These are phyloP conservation scores for Aphis gossypii DNA, from an alignment of 1,140 invertebrate genomes.

Conservation along the genomic window DNA sequence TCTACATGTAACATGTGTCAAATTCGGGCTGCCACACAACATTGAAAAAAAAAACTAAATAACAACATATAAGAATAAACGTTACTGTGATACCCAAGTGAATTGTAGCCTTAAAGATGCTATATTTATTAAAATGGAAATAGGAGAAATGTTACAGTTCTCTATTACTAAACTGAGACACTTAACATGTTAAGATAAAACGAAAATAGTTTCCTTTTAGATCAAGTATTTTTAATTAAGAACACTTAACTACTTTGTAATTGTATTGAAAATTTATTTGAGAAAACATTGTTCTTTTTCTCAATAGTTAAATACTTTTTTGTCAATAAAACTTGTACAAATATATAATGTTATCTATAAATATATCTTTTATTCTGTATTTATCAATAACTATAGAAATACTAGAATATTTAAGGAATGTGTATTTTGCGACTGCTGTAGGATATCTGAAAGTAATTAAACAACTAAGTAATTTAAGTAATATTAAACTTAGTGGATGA, in stretches of 20 bases:
- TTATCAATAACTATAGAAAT: not conserved
- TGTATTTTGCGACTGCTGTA: slow-evolving; percentile 55
- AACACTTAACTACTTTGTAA: not conserved
- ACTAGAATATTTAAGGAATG: not conserved
- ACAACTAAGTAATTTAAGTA: slow-evolving; percentile 7
- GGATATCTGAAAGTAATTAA: slow-evolving; percentile 52
- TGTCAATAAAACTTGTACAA: slow-evolving; percentile 8
- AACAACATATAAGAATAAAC: not conserved
- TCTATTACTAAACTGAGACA: not conserved
- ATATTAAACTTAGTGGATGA: not conserved
- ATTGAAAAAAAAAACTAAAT: not conserved
- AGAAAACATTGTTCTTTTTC: not conserved
- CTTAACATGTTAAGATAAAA: not conserved
- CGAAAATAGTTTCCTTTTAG: no score
- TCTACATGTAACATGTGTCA: not conserved
- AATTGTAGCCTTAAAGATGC: no score
- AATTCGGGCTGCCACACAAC: not conserved
- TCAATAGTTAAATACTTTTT: not conserved
- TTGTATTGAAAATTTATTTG: not conserved
- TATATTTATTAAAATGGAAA: not conserved
- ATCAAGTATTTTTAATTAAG: no score
- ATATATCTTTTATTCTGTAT: not conserved
- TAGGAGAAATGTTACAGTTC: not conserved
- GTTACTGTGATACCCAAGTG: not conserved
- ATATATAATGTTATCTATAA: not conserved